phyloP scores from a whole-genome alignment of 1,140 invertebrate species.

The Pemphigus obesinymphae region DNA sequence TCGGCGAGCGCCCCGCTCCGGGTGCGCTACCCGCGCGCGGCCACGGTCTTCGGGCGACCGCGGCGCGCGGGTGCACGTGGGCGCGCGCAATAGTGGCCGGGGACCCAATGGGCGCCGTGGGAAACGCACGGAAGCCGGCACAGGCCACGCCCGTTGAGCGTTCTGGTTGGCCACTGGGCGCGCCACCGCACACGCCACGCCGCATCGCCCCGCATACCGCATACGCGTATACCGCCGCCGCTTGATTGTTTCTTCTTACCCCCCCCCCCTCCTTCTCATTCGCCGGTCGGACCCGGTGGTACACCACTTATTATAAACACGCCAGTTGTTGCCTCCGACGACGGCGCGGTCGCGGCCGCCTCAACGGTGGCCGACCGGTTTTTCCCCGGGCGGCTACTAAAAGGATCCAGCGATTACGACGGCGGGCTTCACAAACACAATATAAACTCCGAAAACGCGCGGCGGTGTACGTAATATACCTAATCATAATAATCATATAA shows the following conservation, averaged over 20 bases:
- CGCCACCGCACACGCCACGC: not conserved
- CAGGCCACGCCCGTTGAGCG: conserved; percentile 30
- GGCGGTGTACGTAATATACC: no score
- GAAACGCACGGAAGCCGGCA: conserved; percentile 30
- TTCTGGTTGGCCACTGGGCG: conserved; percentile 31
- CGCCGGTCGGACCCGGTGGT: no score
- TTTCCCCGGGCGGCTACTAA: conserved; percentile 39
- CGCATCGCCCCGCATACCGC: not conserved
- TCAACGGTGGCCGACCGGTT: conserved; percentile 40
- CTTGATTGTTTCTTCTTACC: not conserved
- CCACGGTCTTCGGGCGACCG: not conserved
- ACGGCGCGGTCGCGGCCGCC: not conserved
- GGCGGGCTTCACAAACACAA: not conserved
- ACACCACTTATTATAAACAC: not conserved
- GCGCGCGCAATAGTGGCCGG: not conserved
- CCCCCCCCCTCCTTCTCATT: not conserved
- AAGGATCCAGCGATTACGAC: conserved; percentile 29
- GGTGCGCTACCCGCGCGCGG: conserved; percentile 30
- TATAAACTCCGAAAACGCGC: conserved; percentile 1
- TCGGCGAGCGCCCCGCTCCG: conserved; percentile 14
- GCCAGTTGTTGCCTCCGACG: conserved; percentile 18
- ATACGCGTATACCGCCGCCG: not conserved
- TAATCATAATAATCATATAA: no score
- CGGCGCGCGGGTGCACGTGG: conserved; percentile 5
- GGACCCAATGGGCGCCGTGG: conserved; percentile 37